Base-by-base conservation (phyloP, 1,140 invertebrate species). In the Leptonema lineaticorne region DNA sequence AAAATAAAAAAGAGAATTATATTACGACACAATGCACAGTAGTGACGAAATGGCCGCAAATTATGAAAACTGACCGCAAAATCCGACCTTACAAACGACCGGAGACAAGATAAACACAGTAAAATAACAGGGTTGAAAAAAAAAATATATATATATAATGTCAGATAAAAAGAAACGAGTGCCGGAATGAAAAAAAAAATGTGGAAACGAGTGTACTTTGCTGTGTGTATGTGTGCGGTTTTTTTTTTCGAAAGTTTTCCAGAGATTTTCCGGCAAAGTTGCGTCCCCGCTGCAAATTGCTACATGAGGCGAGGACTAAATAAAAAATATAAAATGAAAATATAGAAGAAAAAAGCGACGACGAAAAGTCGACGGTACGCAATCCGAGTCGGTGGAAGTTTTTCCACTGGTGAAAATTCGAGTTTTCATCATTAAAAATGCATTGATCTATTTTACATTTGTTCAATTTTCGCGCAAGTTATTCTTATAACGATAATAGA, bases 1-100 rank as follows among this genome's bases (percentile, higher is more conserved):
- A 33, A 33, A 33, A 3, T 48, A 16, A 41, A 9, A 41, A 41
- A 41, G 37, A 20, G n/a, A 48, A 14, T 48, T 22, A 33, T 33
- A 33, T 20, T 22, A 18, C 46, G n/a, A 48, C 16, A 48, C 46
- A 48, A 48, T 48, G 14, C 46, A 8, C 46, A 16, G 9, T 11
- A 33, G 11, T 20, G 20, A 18, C 46, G 22, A 26, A 53, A 11
- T 24, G 9, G 24, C 24, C 50, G 50, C 22, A 53, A 53, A 53
- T 53, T 53, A 53, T 53, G 20, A 22, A 26, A 53, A 26, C 50
- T 53, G 50, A 53, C 50, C 50, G 50, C 50, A 24, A 53, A 53
- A 11, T 26, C 50, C 22, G 18, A 24, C 22, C 50, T 26, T n/a
- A 11, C 18, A 5, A 8, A 24, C 22, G 22, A 22, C 50, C 50